Conservation (phyloP, 2,113 vertebrate genomes). For the Pipa parva region DNA sequence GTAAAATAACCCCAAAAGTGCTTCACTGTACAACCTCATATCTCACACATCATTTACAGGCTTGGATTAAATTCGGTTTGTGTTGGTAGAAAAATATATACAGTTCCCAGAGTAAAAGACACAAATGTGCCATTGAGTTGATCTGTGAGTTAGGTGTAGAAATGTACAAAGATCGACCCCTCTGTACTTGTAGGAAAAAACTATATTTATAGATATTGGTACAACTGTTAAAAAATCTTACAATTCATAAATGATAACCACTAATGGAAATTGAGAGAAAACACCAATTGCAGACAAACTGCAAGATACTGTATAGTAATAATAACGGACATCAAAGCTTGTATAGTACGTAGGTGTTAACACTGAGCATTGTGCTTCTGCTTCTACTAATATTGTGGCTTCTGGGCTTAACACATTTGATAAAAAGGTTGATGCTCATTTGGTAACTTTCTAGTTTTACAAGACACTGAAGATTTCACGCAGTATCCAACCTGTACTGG, state of each 20-base stretch:
- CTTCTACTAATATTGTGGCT: neutral
- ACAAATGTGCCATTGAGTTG: neutral
- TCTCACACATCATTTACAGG: neutral
- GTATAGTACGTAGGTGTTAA: conserved; percentile 56
- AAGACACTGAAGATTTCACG: conserved; percentile 7
- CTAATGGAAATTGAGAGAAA: neutral
- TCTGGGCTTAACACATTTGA: neutral
- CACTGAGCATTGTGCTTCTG: conserved; percentile 53
- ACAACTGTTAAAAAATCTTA: conserved; percentile 4
- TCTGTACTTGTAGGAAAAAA: neutral
- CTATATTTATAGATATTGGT: neutral
- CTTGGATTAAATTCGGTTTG: neutral
- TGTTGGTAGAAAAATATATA: conserved; percentile 1
- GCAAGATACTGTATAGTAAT: conserved; percentile 2
- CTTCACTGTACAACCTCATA: neutral
- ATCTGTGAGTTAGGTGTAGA: neutral
- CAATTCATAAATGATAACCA: neutral
- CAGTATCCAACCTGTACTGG: no score
- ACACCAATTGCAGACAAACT: conserved; percentile 9
- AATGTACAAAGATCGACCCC: conserved; percentile 20
- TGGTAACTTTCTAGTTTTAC: neutral
- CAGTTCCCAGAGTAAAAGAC: conserved; percentile 29
- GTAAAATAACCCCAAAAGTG: neutral
- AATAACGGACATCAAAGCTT: neutral
- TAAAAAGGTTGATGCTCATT: neutral